Evolutionary conservation across 2,797 vertebrate species (phyloP).

Genomic region (Xenentodon cancila): DNA sequence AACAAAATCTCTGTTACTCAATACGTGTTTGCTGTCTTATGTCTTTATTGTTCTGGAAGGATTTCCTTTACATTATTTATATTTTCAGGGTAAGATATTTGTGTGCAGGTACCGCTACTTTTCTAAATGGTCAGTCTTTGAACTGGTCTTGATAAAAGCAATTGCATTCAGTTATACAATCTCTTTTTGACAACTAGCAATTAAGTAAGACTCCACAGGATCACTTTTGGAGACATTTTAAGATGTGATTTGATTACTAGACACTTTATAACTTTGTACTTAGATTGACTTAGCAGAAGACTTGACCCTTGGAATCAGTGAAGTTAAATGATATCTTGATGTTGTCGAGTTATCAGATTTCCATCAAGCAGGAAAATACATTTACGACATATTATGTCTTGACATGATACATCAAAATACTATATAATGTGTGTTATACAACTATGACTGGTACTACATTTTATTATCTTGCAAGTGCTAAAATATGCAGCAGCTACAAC

Average conservation of each 20-base stretch:
- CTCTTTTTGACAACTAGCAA: constrained; percentile 33
- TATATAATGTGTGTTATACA: background rate
- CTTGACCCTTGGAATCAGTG: constrained; percentile 49
- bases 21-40: too few species aligned
- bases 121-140: background rate
- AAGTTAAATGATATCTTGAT: constrained; percentile 36
- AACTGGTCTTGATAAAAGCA: fast-evolving
- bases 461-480: too few species aligned
- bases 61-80: background rate
- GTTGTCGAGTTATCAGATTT: constrained; percentile 31
- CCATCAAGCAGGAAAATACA: constrained; percentile 1
- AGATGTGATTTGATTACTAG: constrained; percentile 46
- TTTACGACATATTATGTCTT: background rate
- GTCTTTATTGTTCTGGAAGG: too few species aligned
- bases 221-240: constrained; percentile 46
- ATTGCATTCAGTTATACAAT: constrained; percentile 25
- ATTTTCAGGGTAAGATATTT: background rate
- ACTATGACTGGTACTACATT: too few species aligned
- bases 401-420: constrained; percentile 12
- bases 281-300: constrained; percentile 50
- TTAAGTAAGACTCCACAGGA: constrained; percentile 17
- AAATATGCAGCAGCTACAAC: too few species aligned
- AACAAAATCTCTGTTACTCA: too few species aligned
- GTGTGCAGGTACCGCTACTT: background rate
- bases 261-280: constrained; percentile 54